Conservation (phyloP, 2,113 vertebrate genomes). For the Prochilodus magdalenae region DNA sequence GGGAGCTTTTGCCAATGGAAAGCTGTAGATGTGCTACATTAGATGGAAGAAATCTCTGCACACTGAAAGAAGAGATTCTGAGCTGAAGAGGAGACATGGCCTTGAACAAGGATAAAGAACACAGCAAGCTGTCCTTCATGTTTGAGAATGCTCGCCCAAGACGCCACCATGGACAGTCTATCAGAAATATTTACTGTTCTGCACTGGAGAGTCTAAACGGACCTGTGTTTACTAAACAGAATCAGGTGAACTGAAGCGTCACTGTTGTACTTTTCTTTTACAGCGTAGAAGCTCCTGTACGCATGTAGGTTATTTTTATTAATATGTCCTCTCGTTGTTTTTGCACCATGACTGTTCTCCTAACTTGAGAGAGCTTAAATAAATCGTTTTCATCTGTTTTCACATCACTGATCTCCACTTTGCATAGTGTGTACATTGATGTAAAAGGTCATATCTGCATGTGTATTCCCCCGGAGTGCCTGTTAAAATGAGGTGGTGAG, state of each 20-base stretch:
- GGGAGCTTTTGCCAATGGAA: slow-evolving; percentile 96
- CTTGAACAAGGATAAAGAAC: slow-evolving; percentile 5
- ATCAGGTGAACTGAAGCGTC: not conserved
- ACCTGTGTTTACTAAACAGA: slow-evolving; percentile 36
- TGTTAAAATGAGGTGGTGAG: not conserved
- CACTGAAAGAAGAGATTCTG: not conserved
- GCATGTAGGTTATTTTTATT: not conserved
- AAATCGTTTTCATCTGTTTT: slow-evolving; percentile 31
- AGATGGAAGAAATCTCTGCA: not conserved
- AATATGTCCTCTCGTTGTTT: not conserved
- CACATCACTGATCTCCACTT: not conserved
- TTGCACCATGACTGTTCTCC: not conserved
- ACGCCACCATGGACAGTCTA: slow-evolving; percentile 22
- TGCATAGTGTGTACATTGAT: not conserved
- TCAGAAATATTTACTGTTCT: slow-evolving; percentile 37
- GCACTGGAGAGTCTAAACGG: slow-evolving; percentile 13
- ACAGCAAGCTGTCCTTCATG: not conserved
- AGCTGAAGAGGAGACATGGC: not conserved
- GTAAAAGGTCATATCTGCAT: not conserved
- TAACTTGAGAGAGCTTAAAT: slow-evolving; percentile 15
- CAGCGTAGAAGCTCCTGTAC: not conserved
- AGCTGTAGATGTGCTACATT: slow-evolving; percentile 81
- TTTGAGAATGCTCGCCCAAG: not conserved
- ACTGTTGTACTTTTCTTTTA: not conserved
- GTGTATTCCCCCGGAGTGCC: not conserved